phyloP scores from a whole-genome alignment of 2,113 vertebrate species.

The Morone chrysops region DNA sequence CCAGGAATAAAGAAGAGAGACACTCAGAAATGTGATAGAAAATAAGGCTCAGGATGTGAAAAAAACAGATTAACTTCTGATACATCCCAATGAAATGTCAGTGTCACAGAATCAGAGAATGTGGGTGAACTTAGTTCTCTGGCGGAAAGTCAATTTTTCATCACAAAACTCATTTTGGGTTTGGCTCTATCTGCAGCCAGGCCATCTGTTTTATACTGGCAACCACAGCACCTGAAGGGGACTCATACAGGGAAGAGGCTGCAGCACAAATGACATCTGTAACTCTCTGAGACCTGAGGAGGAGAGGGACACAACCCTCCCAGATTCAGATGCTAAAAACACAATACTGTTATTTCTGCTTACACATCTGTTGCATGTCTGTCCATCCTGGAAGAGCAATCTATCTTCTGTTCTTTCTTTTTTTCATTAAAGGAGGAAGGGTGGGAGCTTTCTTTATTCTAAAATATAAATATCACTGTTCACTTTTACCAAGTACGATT shows the following conservation, averaged over 20 bases:
- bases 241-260: constrained; percentile 14
- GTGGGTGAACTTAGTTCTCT: background rate
- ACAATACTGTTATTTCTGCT: background rate
- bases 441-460: background rate
- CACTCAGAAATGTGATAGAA: background rate
- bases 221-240: constrained; percentile 18
- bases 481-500: too few relatives aligned
- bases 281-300: constrained; percentile 7
- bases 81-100: background rate
- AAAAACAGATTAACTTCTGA: background rate
- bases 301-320: background rate
- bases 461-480: too few relatives aligned
- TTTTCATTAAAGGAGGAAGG: background rate
- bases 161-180: constrained; percentile 23
- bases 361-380: background rate
- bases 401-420: background rate
- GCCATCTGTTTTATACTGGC: constrained; percentile 48
- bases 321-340: background rate
- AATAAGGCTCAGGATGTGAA: background rate
- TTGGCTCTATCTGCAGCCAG: constrained; percentile 23
- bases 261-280: constrained; percentile 30
- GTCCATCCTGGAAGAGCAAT: background rate
- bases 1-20: background rate
- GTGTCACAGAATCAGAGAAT: constrained; percentile 5
- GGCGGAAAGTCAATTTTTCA: background rate